Evolutionary conservation across 2,888 invertebrate species (phyloP), one percentile per base, ranked within the genome.

Genomic region (Nebria salina): DNA sequence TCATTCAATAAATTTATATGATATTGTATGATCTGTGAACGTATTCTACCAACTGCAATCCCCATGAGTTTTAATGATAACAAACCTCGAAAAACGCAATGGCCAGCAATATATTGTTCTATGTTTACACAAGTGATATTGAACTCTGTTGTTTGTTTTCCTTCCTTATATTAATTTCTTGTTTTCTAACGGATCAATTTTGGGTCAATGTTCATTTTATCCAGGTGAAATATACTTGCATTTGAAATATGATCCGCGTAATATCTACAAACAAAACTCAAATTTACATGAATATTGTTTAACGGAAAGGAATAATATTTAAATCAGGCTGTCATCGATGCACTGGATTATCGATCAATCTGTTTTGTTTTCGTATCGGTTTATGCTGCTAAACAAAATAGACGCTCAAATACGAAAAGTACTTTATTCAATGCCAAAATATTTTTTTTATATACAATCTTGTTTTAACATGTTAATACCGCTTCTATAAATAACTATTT

Each of bases 121-220:
- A 41, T 78, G 78, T 78, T 73, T 78, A 73, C 65, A 78, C 78
- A 78, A 78, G 72, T 78, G 78, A 78, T 78, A 72, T 78, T 78
- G 65, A 78, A 78, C 78, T 78, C 65, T 78, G 78, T 34, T 78
- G 64, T 73, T 64, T 78, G 72, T 78, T 78, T 78, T 72, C 72
- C 72, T 78, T 78, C 78, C 78, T 73, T 78, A 54, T 54, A 78
- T 78, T 78, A 72, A 78, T 72, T 78, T 78, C 73, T 64, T 72
- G 72, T 77, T 66, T 66, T 77, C 6, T 72, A 78, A 78, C 73
- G 78, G 73, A 73, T 78, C 73, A 11, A 34, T 78, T 78, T 78
- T 78, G 65, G 73, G 78, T 73, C 77, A 78, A n/a, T 72, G 4
- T 54, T 54, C 76, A 68, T 66, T 78, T 65, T 73, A 72, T 72